These are phyloP conservation scores for Trypoxylon attenuatum DNA, from an alignment of 2,888 invertebrate species.

Conservation along the genomic window DNA sequence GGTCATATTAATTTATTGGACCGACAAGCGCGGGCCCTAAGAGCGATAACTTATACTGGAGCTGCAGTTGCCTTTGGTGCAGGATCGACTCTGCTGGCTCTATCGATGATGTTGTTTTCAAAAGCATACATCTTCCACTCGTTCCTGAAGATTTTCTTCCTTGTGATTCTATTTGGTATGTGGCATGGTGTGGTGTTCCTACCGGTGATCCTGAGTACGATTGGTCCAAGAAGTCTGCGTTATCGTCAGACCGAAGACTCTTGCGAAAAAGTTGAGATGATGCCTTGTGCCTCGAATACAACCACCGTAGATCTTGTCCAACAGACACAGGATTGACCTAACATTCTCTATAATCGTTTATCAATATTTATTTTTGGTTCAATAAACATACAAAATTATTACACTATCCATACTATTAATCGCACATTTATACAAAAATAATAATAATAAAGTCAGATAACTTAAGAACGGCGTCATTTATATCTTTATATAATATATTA, in stretches of 20 bases:
- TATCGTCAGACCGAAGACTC: no score
- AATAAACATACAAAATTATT: constrained; percentile 75
- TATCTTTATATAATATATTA: constrained; percentile 60
- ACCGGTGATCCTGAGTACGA: constrained; percentile 83
- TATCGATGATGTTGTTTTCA: constrained; percentile 82
- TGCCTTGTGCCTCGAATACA: neutral
- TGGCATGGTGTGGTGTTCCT: constrained; percentile 86
- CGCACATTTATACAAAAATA: constrained; percentile 75
- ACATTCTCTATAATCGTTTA: constrained; percentile 69
- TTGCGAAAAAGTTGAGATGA: constrained; percentile 15
- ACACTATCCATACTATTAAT: constrained; percentile 73
- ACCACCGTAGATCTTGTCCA: no score
- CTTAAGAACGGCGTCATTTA: constrained; percentile 67
- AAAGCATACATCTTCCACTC: constrained; percentile 86
- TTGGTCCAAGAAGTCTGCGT: constrained; percentile 78
- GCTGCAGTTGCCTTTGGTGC: constrained; percentile 87
- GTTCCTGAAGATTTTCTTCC: constrained; percentile 85
- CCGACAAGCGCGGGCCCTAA: constrained; percentile 76
- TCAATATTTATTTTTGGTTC: constrained; percentile 75
- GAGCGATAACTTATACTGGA: constrained; percentile 84
- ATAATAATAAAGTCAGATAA: constrained; percentile 63
- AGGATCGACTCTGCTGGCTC: constrained; percentile 84
- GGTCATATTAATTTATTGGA: neutral
- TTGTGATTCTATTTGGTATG: constrained; percentile 86
- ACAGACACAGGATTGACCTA: no score